These are phyloP conservation scores for Aspidoscelis tigris DNA, from an alignment of 2,113 vertebrate genomes.

Conservation along the genomic window DNA sequence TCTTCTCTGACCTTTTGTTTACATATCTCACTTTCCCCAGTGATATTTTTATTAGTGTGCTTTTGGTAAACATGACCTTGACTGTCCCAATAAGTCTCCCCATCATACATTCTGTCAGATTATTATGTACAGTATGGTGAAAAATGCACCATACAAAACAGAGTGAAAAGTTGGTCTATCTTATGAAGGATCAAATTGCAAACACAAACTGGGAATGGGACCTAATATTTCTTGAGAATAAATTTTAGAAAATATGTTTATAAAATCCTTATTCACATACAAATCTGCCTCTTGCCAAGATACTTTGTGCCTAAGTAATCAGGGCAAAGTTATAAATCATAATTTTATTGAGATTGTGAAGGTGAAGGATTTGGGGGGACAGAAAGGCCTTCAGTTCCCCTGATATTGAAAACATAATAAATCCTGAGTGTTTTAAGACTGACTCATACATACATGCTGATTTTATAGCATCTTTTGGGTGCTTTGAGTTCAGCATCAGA, in stretches of 20 bases:
- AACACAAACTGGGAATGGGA: neutral
- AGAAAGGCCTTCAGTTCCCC: neutral
- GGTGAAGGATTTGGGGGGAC: neutral
- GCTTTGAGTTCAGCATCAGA: neutral
- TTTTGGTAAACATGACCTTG: constrained; percentile 40
- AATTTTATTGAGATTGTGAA: neutral
- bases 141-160: neutral
- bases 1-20: constrained; percentile 47
- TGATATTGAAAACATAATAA: neutral
- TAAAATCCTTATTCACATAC: neutral
- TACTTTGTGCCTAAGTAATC: neutral
- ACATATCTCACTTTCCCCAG: constrained; percentile 54
- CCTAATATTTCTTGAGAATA: neutral
- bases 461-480: neutral
- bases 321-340: neutral
- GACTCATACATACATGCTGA: neutral
- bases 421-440: neutral
- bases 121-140: constrained; percentile 26
- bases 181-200: neutral
- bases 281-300: neutral
- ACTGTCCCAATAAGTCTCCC: constrained; percentile 19
- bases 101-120: constrained; percentile 16
- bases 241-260: neutral
- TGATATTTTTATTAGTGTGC: constrained; percentile 51
- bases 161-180: neutral